phyloP scores from a whole-genome alignment of 2,113 vertebrate genomes.

The Oncorhynchus kisutch region DNA sequence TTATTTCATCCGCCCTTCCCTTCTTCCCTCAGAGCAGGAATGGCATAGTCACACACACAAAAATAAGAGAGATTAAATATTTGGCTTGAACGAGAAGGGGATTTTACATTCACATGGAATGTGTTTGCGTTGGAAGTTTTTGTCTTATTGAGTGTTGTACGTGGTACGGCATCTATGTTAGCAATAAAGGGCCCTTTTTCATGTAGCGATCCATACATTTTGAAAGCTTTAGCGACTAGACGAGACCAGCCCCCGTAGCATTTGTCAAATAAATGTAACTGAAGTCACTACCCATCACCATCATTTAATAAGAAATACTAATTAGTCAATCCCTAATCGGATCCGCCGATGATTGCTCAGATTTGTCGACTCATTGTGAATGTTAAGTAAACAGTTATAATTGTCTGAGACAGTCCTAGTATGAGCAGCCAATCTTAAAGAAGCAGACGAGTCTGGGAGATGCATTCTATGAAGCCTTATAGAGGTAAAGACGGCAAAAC shows the following conservation, averaged over 20 bases:
- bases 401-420: conserved; percentile 50
- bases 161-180: background rate
- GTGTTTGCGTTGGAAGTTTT: conserved; percentile 50
- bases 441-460: conserved; percentile 9
- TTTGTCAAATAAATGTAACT: conserved; percentile 33
- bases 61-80: conserved; percentile 41
- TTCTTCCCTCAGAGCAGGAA: no score
- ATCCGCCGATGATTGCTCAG: no score
- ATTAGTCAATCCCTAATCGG: conserved; percentile 41
- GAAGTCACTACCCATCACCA: conserved; percentile 31
- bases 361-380: conserved; percentile 4
- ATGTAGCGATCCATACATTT: background rate
- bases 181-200: background rate
- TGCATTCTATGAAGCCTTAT: conserved; percentile 32
- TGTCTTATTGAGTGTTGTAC: conserved; percentile 14
- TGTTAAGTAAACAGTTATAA: conserved; percentile 53
- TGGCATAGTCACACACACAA: no score
- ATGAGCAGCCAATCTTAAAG: conserved; percentile 60
- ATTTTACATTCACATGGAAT: conserved; percentile 55
- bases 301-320: conserved; percentile 52
- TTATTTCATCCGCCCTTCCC: background rate
- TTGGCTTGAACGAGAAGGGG: conserved; percentile 61
- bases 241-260: background rate
- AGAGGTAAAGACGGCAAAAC: conserved; percentile 59
- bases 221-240: background rate